Evolutionary conservation across 2,888 invertebrate genomes (phyloP).

Genomic region (Leistus spinibarbis): DNA sequence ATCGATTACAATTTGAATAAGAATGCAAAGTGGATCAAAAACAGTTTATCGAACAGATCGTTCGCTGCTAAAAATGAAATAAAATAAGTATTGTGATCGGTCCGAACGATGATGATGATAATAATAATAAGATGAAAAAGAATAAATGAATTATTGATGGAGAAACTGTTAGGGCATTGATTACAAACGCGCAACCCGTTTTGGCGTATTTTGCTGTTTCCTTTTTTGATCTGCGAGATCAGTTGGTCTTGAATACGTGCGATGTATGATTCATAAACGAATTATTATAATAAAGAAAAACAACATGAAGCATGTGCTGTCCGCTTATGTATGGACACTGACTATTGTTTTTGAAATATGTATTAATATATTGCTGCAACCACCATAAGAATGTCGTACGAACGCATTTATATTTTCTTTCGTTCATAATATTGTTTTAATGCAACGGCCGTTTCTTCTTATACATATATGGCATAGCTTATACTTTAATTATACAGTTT

Average conservation of each 20-base stretch:
- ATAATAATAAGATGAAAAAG: too few relatives aligned
- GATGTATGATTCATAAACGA: neutral
- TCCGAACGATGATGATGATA: constrained; percentile 8
- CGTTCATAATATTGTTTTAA: too few relatives aligned
- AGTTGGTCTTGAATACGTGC: neutral
- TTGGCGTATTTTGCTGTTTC: neutral
- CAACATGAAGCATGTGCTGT: neutral
- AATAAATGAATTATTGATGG: constrained; percentile 38
- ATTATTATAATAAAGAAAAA: neutral
- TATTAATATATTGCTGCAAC: neutral
- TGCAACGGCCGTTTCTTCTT: too few relatives aligned
- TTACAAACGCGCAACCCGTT: neutral
- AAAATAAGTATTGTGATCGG: neutral
- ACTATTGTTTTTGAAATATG: neutral
- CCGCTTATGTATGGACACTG: neutral
- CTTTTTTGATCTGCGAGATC: neutral
- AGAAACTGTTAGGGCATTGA: constrained; percentile 25
- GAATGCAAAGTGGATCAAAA: neutral
- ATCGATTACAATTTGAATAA: neutral
- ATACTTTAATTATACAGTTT: too few relatives aligned
- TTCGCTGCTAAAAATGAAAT: neutral
- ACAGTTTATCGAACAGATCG: neutral
- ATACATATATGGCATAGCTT: too few relatives aligned
- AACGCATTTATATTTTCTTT: neutral
- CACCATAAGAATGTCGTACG: neutral